Conservation (phyloP, 2,888 invertebrate genomes). For the Drosophila eohydei region DNA sequence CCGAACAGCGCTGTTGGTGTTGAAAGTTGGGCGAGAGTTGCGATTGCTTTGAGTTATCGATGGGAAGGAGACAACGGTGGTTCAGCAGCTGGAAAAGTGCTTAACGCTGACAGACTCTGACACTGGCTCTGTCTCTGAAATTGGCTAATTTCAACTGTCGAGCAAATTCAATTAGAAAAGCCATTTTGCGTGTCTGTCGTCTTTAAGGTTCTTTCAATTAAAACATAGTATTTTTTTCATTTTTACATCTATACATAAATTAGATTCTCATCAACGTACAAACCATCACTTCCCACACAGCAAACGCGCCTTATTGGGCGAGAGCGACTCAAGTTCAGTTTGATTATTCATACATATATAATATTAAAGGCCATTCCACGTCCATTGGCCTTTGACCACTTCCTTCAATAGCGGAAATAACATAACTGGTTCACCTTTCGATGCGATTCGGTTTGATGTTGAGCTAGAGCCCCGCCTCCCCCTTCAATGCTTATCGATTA, state of each 20-base stretch:
- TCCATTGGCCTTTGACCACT: slow-evolving; percentile 73
- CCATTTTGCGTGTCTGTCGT: not conserved
- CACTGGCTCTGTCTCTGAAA: slow-evolving; percentile 4
- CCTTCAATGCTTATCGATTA: slow-evolving; percentile 27
- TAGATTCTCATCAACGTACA: slow-evolving; percentile 17
- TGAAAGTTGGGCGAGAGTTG: slow-evolving; percentile 46
- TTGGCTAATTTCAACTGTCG: slow-evolving; percentile 13
- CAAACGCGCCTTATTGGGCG: slow-evolving; percentile 33
- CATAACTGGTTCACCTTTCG: slow-evolving; percentile 58
- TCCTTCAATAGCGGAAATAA: slow-evolving; percentile 56
- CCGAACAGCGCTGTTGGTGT: slow-evolving; percentile 26
- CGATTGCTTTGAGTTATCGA: slow-evolving; percentile 27
- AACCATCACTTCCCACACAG: slow-evolving; percentile 30
- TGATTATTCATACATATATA: slow-evolving; percentile 26
- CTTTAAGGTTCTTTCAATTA: slow-evolving; percentile 6
- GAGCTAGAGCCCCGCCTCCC: not conserved
- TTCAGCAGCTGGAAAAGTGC: not conserved
- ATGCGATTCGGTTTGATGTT: slow-evolving; percentile 10
- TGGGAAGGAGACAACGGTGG: not conserved
- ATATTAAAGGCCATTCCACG: slow-evolving; percentile 64
- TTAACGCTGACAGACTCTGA: slow-evolving; percentile 16
- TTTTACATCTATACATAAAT: slow-evolving; percentile 5
- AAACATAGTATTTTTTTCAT: not conserved
- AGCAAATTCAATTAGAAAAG: not conserved
- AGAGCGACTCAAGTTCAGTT: slow-evolving; percentile 30